phyloP scores from a whole-genome alignment of 1,140 invertebrate species.

The Apis cerana region DNA sequence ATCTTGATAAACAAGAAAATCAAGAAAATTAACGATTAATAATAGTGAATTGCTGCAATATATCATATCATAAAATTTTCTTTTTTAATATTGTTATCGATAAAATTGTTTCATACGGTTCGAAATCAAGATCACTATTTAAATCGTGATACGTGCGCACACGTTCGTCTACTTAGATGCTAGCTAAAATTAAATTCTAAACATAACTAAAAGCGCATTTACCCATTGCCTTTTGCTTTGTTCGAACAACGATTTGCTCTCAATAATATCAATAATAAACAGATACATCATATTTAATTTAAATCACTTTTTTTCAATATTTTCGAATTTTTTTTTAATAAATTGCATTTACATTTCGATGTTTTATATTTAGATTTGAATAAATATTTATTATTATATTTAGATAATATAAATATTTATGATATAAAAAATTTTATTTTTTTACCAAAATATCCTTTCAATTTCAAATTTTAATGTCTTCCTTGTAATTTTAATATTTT shows the following conservation, averaged over 20 bases:
- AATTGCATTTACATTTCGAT: neutral
- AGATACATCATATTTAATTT: no score
- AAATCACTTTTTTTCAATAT: slow-evolving; percentile 8
- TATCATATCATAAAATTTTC: neutral
- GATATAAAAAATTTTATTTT: no score
- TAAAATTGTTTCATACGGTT: neutral
- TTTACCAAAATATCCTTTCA: no score
- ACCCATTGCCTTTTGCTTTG: neutral
- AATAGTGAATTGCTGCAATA: neutral
- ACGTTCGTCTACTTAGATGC: neutral
- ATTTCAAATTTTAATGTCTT: no score
- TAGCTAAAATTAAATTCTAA: slow-evolving; percentile 41
- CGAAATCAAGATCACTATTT: neutral
- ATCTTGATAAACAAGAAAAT: neutral
- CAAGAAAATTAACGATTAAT: neutral
- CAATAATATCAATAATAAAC: slow-evolving; percentile 22
- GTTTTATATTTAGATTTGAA: fast-evolving
- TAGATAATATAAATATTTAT: neutral
- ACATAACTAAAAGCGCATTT: slow-evolving; percentile 20
- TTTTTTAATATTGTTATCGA: neutral
- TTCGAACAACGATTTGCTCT: neutral
- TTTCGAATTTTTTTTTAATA: slow-evolving; percentile 43
- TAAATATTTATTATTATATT: no score
- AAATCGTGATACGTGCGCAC: neutral
- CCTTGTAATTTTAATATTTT: no score